These are phyloP conservation scores for Myrmophylax atrothorax DNA, from an alignment of 2,113 vertebrate species.

Conservation along the genomic window DNA sequence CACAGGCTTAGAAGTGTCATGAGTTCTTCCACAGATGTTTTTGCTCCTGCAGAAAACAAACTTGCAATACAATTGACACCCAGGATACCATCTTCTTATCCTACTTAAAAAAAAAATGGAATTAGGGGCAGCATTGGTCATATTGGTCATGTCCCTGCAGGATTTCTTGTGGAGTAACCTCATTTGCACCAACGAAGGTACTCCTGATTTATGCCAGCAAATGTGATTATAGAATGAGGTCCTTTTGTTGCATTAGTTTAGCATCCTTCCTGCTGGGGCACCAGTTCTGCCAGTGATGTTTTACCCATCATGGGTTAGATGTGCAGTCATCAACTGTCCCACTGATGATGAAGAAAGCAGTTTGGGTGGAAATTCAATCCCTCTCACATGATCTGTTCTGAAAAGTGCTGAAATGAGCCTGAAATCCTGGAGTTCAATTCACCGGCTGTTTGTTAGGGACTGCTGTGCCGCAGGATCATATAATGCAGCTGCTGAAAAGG, in stretches of 20 bases:
- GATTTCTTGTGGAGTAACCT: neutral
- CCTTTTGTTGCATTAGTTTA: neutral
- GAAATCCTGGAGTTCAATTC: neutral
- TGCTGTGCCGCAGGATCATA: neutral
- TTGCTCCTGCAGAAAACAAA: neutral
- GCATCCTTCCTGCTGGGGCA: neutral
- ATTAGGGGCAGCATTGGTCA: rapidly evolving
- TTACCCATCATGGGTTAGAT: neutral
- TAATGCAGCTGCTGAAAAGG: neutral
- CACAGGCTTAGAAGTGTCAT: neutral
- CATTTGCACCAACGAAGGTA: neutral
- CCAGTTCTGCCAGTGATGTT: neutral
- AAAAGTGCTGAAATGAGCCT: neutral
- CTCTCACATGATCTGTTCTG: neutral
- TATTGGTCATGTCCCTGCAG: neutral
- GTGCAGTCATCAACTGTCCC: neutral
- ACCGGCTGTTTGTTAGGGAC: neutral
- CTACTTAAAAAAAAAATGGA: neutral
- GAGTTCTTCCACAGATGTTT: neutral
- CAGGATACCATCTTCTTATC: neutral
- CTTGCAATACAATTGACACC: neutral
- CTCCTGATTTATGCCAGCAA: neutral
- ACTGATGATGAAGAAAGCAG: neutral
- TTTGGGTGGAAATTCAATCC: neutral
- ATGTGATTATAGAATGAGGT: neutral